These are phyloP conservation scores for Seira sanloemensis DNA, from an alignment of 2,888 invertebrate species.

Conservation along the genomic window DNA sequence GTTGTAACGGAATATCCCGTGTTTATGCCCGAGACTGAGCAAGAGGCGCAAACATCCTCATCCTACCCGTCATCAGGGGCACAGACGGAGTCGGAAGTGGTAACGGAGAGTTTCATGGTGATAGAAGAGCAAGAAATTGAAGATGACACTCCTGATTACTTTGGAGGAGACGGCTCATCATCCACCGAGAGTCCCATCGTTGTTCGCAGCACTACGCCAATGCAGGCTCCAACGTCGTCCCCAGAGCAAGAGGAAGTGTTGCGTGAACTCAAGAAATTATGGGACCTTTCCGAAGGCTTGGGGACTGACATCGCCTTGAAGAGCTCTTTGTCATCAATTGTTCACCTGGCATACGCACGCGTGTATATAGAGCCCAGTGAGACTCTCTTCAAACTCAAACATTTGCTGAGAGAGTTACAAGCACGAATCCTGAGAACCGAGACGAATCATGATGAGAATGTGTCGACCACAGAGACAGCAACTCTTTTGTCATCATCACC, in stretches of 20 bases:
- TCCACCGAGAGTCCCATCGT: slow-evolving; percentile 36
- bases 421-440: slow-evolving; percentile 51
- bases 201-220: slow-evolving; percentile 47
- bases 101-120: slow-evolving; percentile 47
- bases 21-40: slow-evolving; percentile 36
- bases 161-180: slow-evolving; percentile 19
- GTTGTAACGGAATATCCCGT: slow-evolving; percentile 46
- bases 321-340: slow-evolving; percentile 64
- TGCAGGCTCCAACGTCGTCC: slow-evolving; percentile 53
- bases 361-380: slow-evolving; percentile 65
- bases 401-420: slow-evolving; percentile 63
- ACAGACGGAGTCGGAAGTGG: slow-evolving; percentile 7
- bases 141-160: slow-evolving; percentile 16
- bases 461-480: slow-evolving; percentile 25
- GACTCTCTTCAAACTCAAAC: slow-evolving; percentile 59
- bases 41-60: slow-evolving; percentile 29
- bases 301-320: slow-evolving; percentile 51
- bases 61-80: background rate
- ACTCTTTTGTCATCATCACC: background rate
- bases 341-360: slow-evolving; percentile 69
- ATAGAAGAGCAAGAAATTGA: slow-evolving; percentile 53
- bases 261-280: slow-evolving; percentile 67
- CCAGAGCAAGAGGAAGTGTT: slow-evolving; percentile 64
- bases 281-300: slow-evolving; percentile 66
- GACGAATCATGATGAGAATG: slow-evolving; percentile 27